Percentiles rank a stretch among this genome's conserved stretches.
Conservation (phyloP, 2,888 invertebrate species). For the Cryptus viduatorius region DNA sequence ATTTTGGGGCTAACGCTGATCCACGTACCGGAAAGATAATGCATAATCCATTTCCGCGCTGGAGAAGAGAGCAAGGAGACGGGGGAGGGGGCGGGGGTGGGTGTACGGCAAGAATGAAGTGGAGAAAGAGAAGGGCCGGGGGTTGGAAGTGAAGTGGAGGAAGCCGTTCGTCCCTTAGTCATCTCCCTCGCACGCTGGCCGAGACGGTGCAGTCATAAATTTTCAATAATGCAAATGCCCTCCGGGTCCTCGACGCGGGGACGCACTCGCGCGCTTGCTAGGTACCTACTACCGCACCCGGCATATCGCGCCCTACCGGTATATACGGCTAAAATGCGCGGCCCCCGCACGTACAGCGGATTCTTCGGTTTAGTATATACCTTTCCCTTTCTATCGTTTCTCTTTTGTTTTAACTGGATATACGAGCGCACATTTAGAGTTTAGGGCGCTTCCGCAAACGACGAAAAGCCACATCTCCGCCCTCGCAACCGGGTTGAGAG, state of each 20-base stretch:
- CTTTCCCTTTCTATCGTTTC: constrained; percentile 19
- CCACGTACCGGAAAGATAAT: constrained; percentile 84
- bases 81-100: constrained; percentile 51
- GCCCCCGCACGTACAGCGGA: constrained; percentile 12
- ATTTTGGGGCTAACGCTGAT: constrained; percentile 82
- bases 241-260: constrained; percentile 41
- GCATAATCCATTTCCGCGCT: constrained; percentile 82
- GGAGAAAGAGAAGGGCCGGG: constrained; percentile 27
- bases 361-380: constrained; percentile 10
- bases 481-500: background rate
- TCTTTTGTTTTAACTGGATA: constrained; percentile 41
- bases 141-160: constrained; percentile 51
- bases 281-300: background rate
- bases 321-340: background rate
- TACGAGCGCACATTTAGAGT: constrained; percentile 41
- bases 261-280: background rate
- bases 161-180: constrained; percentile 54
- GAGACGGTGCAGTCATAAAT: constrained; percentile 81
- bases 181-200: constrained; percentile 41
- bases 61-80: constrained; percentile 65
- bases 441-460: constrained; percentile 47
- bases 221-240: constrained; percentile 83
- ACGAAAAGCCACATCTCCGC: constrained; percentile 56
- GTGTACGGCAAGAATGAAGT: constrained; percentile 60
- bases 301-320: background rate